Base-by-base conservation (phyloP, 2,113 vertebrate species). In the Labeo rohita region DNA sequence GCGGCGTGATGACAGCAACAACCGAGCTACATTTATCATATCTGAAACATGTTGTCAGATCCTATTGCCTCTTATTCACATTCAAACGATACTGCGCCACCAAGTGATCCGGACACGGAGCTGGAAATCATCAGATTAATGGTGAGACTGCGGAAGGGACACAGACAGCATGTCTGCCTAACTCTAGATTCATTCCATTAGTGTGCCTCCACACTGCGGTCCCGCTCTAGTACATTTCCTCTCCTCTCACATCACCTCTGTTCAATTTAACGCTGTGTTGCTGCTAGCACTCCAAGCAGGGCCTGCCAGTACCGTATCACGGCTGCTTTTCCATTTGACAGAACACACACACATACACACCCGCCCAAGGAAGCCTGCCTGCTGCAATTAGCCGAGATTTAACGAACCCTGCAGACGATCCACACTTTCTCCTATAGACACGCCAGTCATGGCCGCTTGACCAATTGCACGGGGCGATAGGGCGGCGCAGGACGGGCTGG, bases 111-210 rank as follows among this genome's bases (percentile, higher is more conserved):
- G 63, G 47, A 82, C 63, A 82, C 28, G 0, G 50, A 43, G 68
- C 47, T 56, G 66, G 68, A 73, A 84, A 73, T 84, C 81, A 23
- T 23, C 81, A 84, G 81, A 84, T 84, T 84, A 84, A 73, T 84
- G 66, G 49, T 56, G 68, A 81, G 45, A 50, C 61, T 23, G 61
- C 43, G 7, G 61, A 81, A n/a, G 50, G 18, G 81, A 84, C 81
- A 56, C 16, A 52, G 63, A 82, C 63, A 52, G 80, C 80, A 82
- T 82, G 81, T 84, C 81, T 54, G 68, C 81, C 81, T 73, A 59
- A 73, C 81, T 84, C 81, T 36, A 84, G 49, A 73, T 84, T 73
- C 81, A 84, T 84, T 84, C 49, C 81, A 84, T 84, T 84, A 84
- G 81, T 56, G 16, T 23, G 65, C 49, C 50, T 84, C 68, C 68